Conservation (phyloP, 2,113 vertebrate species). For the Pollachius pollachius region DNA sequence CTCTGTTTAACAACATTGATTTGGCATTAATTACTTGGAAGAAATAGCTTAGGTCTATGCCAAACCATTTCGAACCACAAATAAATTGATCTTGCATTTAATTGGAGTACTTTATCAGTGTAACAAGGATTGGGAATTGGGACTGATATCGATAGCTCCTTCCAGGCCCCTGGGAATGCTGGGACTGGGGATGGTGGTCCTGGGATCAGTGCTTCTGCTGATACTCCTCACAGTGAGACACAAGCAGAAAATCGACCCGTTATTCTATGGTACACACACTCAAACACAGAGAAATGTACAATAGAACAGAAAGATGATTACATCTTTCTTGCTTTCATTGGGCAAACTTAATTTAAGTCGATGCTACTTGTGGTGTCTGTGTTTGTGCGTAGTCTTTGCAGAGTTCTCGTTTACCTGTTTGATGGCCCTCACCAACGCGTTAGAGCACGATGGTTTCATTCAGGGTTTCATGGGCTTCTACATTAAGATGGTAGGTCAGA, state of each 20-base stretch:
- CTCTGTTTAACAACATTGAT: neutral
- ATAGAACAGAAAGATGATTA: neutral
- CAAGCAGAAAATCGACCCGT: constrained; percentile 73
- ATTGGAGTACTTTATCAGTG: too few species aligned
- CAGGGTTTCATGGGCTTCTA: constrained; percentile 82
- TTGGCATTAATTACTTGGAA: neutral
- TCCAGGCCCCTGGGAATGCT: constrained; percentile 69
- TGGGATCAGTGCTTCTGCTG: constrained; percentile 66
- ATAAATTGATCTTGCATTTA: too few species aligned
- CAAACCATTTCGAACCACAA: too few species aligned
- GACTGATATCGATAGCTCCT: neutral
- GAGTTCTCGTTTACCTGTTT: constrained; percentile 79
- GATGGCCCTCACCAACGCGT: constrained; percentile 76
- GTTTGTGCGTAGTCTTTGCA: constrained; percentile 74
- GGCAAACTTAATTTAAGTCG: neutral
- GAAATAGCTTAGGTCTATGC: too few species aligned
- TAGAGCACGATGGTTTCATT: constrained; percentile 86
- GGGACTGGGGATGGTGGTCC: constrained; percentile 58
- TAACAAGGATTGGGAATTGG: neutral
- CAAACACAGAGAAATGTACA: neutral
- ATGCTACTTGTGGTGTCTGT: neutral
- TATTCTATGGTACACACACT: constrained; percentile 80
- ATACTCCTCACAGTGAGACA: constrained; percentile 56
- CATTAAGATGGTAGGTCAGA: constrained; percentile 76
- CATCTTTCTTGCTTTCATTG: neutral